Evolutionary conservation across 1,140 invertebrate species (phyloP), one percentile per base, ranked within the genome.

Genomic region (Zelostemma sp.): DNA sequence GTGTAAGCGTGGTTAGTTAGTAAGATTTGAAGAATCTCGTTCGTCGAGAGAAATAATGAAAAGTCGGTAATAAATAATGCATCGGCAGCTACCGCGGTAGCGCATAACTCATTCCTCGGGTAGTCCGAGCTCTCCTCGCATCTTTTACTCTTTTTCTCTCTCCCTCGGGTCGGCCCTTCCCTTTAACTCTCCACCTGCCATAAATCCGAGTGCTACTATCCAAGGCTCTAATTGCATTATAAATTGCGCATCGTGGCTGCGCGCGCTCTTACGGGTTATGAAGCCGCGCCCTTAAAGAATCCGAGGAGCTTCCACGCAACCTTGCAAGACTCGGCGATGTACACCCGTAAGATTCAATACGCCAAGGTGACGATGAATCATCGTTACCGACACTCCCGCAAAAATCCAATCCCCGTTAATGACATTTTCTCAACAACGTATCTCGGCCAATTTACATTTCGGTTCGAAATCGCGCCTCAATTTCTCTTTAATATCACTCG

Each of bases 191-290:
- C 76, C 71, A 73, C 72, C 80, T 78, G 79, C 80, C 81, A 82
- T 84, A 84, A 83, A 84, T 83, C 79, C 81, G 79, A 78, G 77
- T 75, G 80, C 82, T 84, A 84, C 82, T 78, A 83, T 83, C 78
- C 75, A 66, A 77, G 78, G 77, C 80, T 83, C 81, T 85, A 85
- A 85, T 85, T 85, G 83, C 82, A 84, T 85, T 84, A 85, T 85
- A 85, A 85, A 85, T 85, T 85, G 82, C 81, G 80, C 75, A 78
- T 64, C 61, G 47, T 79, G 73, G 68, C 66, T 77, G 64, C 71
- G 73, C 71, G 72, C 76, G 80, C 76, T 76, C 80, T 77, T 72
- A 70, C 68, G 65, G 56, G 17, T 59, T 57, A 65, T 68, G 65
- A 25, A 51, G 59, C 64, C 69, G 60, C 60, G 31, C 70, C 70